Conservation (phyloP, 2,797 vertebrate genomes). For the Alectoris magna region DNA sequence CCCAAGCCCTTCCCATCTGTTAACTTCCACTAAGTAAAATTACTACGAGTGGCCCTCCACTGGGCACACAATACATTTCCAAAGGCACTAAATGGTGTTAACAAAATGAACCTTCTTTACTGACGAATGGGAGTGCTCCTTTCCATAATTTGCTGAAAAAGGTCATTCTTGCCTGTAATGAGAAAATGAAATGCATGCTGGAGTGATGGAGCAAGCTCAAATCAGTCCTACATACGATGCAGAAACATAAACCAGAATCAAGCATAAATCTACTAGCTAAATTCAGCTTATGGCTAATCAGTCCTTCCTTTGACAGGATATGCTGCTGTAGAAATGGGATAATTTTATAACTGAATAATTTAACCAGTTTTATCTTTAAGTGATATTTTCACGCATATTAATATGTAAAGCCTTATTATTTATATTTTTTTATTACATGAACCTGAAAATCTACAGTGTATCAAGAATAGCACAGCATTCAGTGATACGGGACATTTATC, state of each 20-base stretch:
- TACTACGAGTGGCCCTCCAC: neutral
- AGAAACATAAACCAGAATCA: slow-evolving; percentile 53
- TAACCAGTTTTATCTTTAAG: slow-evolving; percentile 72
- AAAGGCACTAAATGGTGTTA: slow-evolving; percentile 40
- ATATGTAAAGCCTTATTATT: slow-evolving; percentile 68
- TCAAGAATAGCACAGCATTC: neutral
- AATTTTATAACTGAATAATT: slow-evolving; percentile 73
- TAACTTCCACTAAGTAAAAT: neutral
- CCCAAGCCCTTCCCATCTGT: neutral
- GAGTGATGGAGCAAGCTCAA: slow-evolving; percentile 33
- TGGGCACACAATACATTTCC: neutral
- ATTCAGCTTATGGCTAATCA: slow-evolving; percentile 75
- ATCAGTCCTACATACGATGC: slow-evolving; percentile 12
- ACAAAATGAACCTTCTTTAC: slow-evolving; percentile 50
- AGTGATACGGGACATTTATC: neutral
- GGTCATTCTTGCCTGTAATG: slow-evolving; percentile 56
- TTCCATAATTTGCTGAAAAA: slow-evolving; percentile 58
- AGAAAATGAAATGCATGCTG: slow-evolving; percentile 53
- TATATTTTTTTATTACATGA: slow-evolving; percentile 52
- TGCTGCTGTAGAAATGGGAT: slow-evolving; percentile 65
- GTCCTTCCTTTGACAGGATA: slow-evolving; percentile 70
- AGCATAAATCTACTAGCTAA: slow-evolving; percentile 64
- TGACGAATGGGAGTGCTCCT: slow-evolving; percentile 28
- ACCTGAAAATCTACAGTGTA: slow-evolving; percentile 47
- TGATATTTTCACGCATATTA: slow-evolving; percentile 67